These are phyloP conservation scores for Eolophus roseicapilla DNA, from an alignment of 2,113 vertebrate species.

Conservation along the genomic window DNA sequence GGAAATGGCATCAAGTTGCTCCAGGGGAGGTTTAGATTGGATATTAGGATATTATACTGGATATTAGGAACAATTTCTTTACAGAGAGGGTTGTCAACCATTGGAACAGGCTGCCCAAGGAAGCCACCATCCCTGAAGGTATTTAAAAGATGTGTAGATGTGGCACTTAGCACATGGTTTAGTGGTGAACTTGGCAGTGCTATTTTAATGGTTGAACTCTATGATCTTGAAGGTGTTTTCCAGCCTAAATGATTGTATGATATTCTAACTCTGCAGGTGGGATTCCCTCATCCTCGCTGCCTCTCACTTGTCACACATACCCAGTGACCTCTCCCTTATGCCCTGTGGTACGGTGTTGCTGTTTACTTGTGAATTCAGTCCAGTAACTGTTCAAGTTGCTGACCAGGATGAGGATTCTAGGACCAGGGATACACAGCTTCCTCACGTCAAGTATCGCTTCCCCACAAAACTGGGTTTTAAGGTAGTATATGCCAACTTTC, in stretches of 20 bases:
- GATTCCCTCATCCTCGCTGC: background rate
- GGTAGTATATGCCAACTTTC: background rate
- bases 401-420: background rate
- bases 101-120: background rate
- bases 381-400: fast-evolving
- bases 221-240: background rate
- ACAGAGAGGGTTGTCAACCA: background rate
- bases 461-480: background rate
- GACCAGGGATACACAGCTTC: background rate
- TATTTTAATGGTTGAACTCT: background rate
- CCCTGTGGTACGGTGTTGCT: background rate
- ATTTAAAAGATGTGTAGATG: background rate
- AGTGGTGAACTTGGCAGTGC: background rate
- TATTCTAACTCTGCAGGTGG: background rate
- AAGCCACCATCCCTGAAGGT: background rate
- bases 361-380: background rate
- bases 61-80: background rate
- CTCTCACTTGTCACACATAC: background rate
- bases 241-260: background rate
- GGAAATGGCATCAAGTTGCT: background rate
- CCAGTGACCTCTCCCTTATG: background rate
- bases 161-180: background rate
- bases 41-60: background rate
- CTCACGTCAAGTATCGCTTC: background rate
- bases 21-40: background rate